A percentile compares a stretch with the other conserved stretches of the same genome.
Evolutionary conservation across 2,888 invertebrate genomes (phyloP).

Genomic region (Entomobrya multifasciata): DNA sequence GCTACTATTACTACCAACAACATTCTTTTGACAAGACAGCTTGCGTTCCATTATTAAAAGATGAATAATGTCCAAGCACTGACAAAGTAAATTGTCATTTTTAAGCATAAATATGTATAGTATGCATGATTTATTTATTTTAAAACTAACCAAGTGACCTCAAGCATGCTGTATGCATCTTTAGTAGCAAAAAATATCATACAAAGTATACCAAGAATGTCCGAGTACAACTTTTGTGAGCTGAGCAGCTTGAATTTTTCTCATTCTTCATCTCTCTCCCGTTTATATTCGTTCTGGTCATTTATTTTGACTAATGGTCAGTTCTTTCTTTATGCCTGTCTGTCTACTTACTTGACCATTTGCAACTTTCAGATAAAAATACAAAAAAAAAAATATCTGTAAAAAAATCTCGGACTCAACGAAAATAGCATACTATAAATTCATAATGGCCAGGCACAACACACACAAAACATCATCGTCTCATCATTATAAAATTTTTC

Average conservation of each 20-base stretch:
- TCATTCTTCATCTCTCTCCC: neutral
- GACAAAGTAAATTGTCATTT: conserved; percentile 54
- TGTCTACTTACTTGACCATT: conserved; percentile 25
- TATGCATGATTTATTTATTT: conserved; percentile 55
- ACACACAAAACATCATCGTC: too few relatives aligned
- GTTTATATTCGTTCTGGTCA: conserved; percentile 25
- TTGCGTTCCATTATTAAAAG: conserved; percentile 61
- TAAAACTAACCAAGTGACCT: too few relatives aligned
- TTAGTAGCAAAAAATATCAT: conserved; percentile 13
- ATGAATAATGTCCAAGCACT: conserved; percentile 42
- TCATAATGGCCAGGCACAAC: too few relatives aligned
- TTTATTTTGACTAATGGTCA: conserved; percentile 63
- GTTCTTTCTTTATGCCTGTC: conserved; percentile 46
- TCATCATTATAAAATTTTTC: too few relatives aligned
- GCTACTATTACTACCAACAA: too few relatives aligned
- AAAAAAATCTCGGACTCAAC: too few relatives aligned
- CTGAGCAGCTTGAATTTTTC: neutral
- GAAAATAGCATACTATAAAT: too few relatives aligned
- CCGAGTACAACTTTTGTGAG: too few relatives aligned
- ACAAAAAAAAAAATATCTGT: conserved; percentile 34
- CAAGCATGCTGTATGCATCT: neutral
- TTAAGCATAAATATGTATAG: conserved; percentile 34
- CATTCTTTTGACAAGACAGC: neutral
- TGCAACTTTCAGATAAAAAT: conserved; percentile 37
- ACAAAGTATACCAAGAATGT: neutral